A percentile compares a stretch with the other conserved stretches of the same genome.
Conservation (phyloP, 2,797 vertebrate species). For the Otus scops region DNA sequence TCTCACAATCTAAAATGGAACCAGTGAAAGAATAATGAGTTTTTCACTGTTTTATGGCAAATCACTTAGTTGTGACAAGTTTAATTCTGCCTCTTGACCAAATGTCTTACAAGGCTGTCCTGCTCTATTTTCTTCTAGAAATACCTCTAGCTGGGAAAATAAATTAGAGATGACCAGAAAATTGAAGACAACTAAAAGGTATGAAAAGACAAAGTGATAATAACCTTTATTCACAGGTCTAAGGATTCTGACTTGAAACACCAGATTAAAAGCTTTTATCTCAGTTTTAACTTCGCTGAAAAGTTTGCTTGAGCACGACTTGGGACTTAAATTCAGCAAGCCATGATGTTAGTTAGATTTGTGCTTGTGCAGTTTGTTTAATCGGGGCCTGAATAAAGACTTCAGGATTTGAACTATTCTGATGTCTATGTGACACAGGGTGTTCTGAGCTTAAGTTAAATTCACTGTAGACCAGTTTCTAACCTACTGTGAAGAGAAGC, state of each 20-base stretch:
- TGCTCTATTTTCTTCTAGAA: not conserved
- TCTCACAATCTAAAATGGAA: not conserved
- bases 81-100: conserved; percentile 26
- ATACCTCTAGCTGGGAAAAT: not conserved
- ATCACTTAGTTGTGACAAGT: not conserved
- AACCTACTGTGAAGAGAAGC: not conserved
- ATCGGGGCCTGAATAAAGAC: not conserved
- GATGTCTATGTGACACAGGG: not conserved
- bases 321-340: not conserved
- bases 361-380: not conserved
- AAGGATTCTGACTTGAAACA: not conserved
- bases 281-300: not conserved
- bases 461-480: not conserved
- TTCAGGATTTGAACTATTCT: not conserved
- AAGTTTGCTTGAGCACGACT: not conserved
- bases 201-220: not conserved
- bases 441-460: not conserved
- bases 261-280: not conserved
- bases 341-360: not conserved
- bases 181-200: not conserved
- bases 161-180: not conserved
- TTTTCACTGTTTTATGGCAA: conserved; percentile 18
- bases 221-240: not conserved
- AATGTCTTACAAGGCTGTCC: not conserved
- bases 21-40: not conserved